A percentile compares a stretch with the other conserved stretches of the same genome.
These are phyloP conservation scores for Aradophagus sp. DNA, from an alignment of 1,140 invertebrate species.

Conservation along the genomic window DNA sequence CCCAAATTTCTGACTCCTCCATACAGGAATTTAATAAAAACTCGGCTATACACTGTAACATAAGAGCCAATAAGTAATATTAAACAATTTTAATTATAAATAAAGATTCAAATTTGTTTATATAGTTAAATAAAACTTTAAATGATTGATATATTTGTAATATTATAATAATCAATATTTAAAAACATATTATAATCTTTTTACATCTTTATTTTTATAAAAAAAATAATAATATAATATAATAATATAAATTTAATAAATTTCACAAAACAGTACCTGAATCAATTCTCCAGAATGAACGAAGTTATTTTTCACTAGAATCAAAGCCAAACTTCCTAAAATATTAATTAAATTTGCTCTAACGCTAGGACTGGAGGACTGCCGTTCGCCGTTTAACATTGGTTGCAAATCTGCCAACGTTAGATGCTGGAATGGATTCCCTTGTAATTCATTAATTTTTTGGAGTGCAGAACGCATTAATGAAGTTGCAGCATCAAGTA, in stretches of 20 bases:
- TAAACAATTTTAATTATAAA: no score
- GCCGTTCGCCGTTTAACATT: conserved; percentile 77
- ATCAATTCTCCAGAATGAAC: conserved; percentile 60
- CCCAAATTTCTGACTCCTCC: conserved; percentile 78
- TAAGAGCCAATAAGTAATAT: background rate
- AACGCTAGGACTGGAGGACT: conserved; percentile 77
- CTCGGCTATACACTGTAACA: conserved; percentile 66
- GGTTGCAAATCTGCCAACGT: conserved; percentile 69
- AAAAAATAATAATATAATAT: no score
- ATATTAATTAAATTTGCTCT: conserved; percentile 82
- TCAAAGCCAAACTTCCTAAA: conserved; percentile 77
- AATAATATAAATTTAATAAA: no score
- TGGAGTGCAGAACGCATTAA: conserved; percentile 79
- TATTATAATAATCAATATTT: no score
- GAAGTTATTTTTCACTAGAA: conserved; percentile 60
- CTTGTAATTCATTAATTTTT: conserved; percentile 60
- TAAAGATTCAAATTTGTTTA: no score
- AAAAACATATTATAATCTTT: no score
- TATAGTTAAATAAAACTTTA: no score
- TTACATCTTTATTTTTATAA: no score
- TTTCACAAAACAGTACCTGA: conserved; percentile 61
- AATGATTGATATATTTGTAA: no score
- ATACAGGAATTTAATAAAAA: conserved; percentile 76
- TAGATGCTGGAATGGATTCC: conserved; percentile 67
- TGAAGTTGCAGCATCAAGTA: conserved; percentile 80